phyloP scores from a whole-genome alignment of 2,888 invertebrate species.

The Standfussiana lucernea region DNA sequence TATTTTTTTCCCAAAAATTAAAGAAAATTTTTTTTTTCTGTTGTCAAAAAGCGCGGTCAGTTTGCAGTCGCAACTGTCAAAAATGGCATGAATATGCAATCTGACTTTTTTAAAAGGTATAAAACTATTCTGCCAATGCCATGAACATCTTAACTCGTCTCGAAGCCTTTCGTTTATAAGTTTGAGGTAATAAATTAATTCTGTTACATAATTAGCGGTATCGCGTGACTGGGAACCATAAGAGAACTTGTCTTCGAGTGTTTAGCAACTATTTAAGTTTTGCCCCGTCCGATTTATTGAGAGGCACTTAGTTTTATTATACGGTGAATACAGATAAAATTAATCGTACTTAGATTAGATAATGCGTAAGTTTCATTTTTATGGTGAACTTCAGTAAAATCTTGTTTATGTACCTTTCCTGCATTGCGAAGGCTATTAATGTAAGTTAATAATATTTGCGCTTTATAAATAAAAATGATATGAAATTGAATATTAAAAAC shows the following conservation, averaged over 20 bases:
- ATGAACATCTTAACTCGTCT: constrained; percentile 59
- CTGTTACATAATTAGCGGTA: constrained; percentile 85
- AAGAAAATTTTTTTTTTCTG: too few relatives aligned
- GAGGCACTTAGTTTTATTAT: constrained; percentile 69
- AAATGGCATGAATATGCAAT: constrained; percentile 18
- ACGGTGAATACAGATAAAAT: constrained; percentile 58
- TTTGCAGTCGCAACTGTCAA: constrained; percentile 28
- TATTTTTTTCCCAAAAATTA: too few relatives aligned
- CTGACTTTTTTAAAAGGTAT: constrained; percentile 33
- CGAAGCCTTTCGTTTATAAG: constrained; percentile 57
- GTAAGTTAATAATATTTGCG: constrained; percentile 4
- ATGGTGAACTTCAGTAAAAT: constrained; percentile 29
- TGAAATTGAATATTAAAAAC: constrained; percentile 27
- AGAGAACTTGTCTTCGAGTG: constrained; percentile 83
- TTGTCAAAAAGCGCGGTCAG: constrained; percentile 24
- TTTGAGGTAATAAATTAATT: constrained; percentile 81
- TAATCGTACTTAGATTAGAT: constrained; percentile 53
- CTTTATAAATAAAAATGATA: constrained; percentile 35
- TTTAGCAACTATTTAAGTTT: constrained; percentile 80
- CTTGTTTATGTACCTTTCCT: constrained; percentile 26
- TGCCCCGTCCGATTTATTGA: constrained; percentile 81
- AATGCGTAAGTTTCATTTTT: constrained; percentile 50
- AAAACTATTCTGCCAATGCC: constrained; percentile 44
- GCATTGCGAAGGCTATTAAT: background rate
- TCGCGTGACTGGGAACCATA: constrained; percentile 87